Percentiles rank a stretch among this genome's conserved stretches.
Evolutionary conservation across 1,140 invertebrate genomes (phyloP).

Genomic region (Homarus americanus): DNA sequence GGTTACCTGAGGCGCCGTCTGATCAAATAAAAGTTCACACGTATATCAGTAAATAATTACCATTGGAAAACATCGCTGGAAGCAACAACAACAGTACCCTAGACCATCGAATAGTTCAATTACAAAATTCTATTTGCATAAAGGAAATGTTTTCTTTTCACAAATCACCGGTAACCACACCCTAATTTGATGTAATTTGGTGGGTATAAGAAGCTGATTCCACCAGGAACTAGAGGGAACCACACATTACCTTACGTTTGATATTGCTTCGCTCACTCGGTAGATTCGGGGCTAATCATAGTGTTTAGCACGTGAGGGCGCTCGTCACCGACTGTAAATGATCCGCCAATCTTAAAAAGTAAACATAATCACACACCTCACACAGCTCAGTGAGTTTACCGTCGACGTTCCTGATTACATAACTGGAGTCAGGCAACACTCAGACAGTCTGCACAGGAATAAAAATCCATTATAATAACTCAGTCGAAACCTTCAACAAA

Average conservation of each 20-base stretch:
- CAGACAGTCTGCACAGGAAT: background rate
- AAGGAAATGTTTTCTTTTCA: background rate
- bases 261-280: no score
- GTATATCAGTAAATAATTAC: background rate
- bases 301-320: no score
- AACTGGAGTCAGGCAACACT: background rate
- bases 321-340: background rate
- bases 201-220: background rate
- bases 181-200: background rate
- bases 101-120: background rate
- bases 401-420: background rate
- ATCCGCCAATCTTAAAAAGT: background rate
- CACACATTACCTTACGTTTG: background rate
- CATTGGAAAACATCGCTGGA: background rate
- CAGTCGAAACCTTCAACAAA: background rate
- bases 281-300: no score
- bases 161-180: background rate
- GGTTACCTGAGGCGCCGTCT: background rate
- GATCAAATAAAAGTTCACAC: background rate
- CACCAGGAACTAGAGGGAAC: background rate
- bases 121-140: background rate
- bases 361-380: background rate
- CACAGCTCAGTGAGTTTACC: background rate
- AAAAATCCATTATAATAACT: background rate
- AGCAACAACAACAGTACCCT: background rate